Evolutionary conservation across 2,888 invertebrate genomes (phyloP), one percentile per base, ranked within the genome.

Genomic region (Nomada lathburiana): DNA sequence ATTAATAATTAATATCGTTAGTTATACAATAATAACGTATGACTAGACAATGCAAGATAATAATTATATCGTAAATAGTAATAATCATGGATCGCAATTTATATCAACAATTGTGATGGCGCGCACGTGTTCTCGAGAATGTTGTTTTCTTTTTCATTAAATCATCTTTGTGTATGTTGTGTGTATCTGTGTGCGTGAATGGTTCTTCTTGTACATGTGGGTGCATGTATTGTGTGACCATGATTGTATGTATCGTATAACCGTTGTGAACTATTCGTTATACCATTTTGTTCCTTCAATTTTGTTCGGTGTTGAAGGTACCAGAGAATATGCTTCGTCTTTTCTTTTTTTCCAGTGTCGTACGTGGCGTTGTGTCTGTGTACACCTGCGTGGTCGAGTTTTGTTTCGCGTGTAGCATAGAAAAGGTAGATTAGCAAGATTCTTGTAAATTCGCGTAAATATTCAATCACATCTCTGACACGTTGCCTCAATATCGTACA

Each of bases 1-100:
- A 93, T 93, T 93, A 93, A 93, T 93, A 93, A 93, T 93, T 93
- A 93, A 93, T 93, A 93, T 93, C 92, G 89, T 93, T 93, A 93
- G 93, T 93, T 93, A 93, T 93, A 93, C 92, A 93, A 93, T 93
- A 93, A 93, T 93, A 93, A 93, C 93, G 91, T 93, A 93, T 93
- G 93, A 93, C 93, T 93, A 93, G 93, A 93, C 93, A 93, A 93
- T 93, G 93, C 93, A 93, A 93, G 93, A 93, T 93, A 93, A 93
- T 93, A 93, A 93, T 93, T 93, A 93, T 93, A 93, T 93, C 90
- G 91, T 93, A 93, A 93, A 93, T 93, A 93, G 90, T 93, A 93
- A 93, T 93, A 93, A 93, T 93, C 92, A 91, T 93, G 93, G 93
- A 93, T 93, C 92, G 93, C 93, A 93, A 93, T 93, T 93, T 92